These are phyloP conservation scores for Pharmacophagus antenor DNA, from an alignment of 2,888 invertebrate species.

Conservation along the genomic window DNA sequence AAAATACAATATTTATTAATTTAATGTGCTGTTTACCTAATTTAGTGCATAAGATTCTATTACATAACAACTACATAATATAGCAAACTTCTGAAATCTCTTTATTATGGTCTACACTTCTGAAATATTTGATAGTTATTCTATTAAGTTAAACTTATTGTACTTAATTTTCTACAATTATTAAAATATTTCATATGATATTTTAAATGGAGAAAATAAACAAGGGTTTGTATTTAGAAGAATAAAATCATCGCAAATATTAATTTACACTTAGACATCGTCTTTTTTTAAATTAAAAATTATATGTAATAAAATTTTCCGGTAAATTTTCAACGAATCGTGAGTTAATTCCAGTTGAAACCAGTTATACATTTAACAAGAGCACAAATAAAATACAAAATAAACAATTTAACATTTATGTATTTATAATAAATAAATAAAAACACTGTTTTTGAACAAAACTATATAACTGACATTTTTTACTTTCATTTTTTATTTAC, in stretches of 20 bases:
- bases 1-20: slow-evolving; percentile 25
- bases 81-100: background rate
- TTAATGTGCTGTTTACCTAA: slow-evolving; percentile 15
- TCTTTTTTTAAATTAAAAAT: too few species aligned
- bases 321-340: too few species aligned
- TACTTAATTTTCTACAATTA: background rate
- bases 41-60: background rate
- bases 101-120: background rate
- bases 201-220: too few species aligned
- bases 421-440: background rate
- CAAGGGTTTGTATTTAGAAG: background rate
- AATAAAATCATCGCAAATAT: too few species aligned
- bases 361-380: too few species aligned
- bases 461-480: background rate
- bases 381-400: background rate
- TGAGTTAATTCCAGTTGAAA: too few species aligned
- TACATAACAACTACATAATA: background rate
- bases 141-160: too few species aligned
- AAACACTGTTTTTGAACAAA: background rate
- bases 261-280: too few species aligned
- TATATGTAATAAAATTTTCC: background rate
- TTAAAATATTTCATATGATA: background rate
- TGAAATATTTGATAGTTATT: background rate
- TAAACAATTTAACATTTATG: background rate
- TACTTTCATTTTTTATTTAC: background rate